Percentiles rank a stretch among this genome's conserved stretches.
These are phyloP conservation scores for Pygmarrhopalites habei DNA, from an alignment of 1,140 invertebrate genomes.

Conservation along the genomic window DNA sequence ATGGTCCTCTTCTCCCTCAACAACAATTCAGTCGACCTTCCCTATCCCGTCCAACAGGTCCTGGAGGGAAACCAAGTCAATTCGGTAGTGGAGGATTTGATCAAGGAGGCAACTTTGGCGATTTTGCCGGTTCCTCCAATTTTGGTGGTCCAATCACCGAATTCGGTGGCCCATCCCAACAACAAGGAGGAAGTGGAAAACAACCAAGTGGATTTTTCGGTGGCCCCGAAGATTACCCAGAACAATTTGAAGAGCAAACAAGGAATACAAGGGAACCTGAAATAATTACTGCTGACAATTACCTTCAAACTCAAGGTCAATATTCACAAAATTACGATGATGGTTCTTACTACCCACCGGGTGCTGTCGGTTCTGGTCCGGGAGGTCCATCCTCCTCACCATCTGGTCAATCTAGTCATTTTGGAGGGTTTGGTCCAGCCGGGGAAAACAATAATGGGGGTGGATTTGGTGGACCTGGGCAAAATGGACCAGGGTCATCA, in stretches of 20 bases:
- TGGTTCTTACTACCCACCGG: neutral
- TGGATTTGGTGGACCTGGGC: neutral
- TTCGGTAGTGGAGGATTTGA: neutral
- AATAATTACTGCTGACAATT: conserved; percentile 21
- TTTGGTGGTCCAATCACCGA: neutral
- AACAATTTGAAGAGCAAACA: conserved; percentile 27
- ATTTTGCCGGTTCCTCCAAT: neutral
- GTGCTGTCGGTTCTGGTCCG: neutral
- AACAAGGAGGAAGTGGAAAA: conserved; percentile 4
- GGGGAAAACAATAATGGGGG: neutral
- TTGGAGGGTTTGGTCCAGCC: neutral
- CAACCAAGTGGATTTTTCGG: conserved; percentile 16
- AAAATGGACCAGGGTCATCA: neutral
- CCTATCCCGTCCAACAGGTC: neutral
- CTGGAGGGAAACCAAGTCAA: neutral
- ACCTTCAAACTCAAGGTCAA: neutral
- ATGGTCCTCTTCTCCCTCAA: neutral
- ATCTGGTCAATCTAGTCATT: neutral
- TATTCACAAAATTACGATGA: conserved; percentile 4
- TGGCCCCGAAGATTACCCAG: conserved; percentile 22
- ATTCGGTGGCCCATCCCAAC: conserved; percentile 3
- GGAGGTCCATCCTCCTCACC: neutral
- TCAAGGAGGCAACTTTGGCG: neutral
- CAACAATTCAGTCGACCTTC: neutral
- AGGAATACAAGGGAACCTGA: conserved; percentile 20